Percentiles rank a stretch among this genome's conserved stretches.
These are phyloP conservation scores for Diplodus puntazzo DNA, from an alignment of 2,797 vertebrate species.

Conservation along the genomic window DNA sequence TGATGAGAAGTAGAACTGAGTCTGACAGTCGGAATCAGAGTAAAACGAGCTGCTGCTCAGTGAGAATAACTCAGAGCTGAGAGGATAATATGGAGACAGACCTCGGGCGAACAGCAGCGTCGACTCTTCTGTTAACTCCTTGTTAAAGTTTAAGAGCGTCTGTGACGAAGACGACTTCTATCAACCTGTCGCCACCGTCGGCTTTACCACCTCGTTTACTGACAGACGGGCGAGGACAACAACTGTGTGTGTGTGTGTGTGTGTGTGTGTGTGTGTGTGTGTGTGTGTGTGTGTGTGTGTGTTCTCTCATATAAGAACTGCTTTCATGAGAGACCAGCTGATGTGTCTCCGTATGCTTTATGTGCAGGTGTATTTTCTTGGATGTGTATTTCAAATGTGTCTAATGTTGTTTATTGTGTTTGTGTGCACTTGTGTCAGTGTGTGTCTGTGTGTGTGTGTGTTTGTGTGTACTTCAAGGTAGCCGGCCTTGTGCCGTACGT, in stretches of 20 bases:
- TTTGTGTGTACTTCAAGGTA: constrained; percentile 38
- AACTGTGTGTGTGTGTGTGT: constrained; percentile 3
- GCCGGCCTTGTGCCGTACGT: constrained; percentile 32
- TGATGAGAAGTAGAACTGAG: background rate
- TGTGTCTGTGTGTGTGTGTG: background rate
- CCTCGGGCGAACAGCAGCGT: background rate
- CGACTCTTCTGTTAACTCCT: constrained; percentile 42
- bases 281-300: constrained; percentile 1
- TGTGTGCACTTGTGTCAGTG: background rate
- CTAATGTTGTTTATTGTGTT: constrained; percentile 5
- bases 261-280: constrained; percentile 17
- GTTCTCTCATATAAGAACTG: background rate
- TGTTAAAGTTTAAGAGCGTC: constrained; percentile 52
- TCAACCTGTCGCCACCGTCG: constrained; percentile 41
- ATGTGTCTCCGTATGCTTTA: background rate
- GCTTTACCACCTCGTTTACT: constrained; percentile 54
- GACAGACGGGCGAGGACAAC: constrained; percentile 22
- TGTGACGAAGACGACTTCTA: constrained; percentile 32
- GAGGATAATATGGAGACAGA: background rate
- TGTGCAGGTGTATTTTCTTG: constrained; percentile 5
- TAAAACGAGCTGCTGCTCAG: background rate
- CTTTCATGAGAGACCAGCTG: background rate
- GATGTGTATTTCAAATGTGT: background rate
- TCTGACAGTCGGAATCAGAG: background rate
- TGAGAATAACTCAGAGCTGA: background rate